A percentile compares a stretch with the other conserved stretches of the same genome.
Evolutionary conservation across 2,888 invertebrate genomes (phyloP).

Genomic region (Nymphalis urticae): DNA sequence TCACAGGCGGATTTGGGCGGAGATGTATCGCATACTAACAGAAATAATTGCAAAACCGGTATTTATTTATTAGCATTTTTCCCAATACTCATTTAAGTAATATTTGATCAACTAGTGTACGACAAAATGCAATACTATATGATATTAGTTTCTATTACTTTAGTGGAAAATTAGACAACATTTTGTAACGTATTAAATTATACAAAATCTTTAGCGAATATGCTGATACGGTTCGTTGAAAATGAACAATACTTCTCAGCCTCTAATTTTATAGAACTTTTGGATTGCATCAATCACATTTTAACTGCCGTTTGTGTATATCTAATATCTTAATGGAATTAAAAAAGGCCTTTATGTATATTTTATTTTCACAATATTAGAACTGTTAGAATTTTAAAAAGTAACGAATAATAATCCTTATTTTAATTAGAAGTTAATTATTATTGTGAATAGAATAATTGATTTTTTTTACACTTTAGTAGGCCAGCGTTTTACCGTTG

Average conservation of each 20-base stretch:
- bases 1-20: constrained; percentile 58
- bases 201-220: not conserved
- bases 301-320: not conserved
- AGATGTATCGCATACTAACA: constrained; percentile 34
- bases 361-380: too few species aligned
- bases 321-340: not conserved
- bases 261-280: not conserved
- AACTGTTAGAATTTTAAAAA: too few species aligned
- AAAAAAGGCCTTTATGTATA: not conserved
- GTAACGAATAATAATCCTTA: too few species aligned
- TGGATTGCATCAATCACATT: not conserved
- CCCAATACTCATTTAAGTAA: constrained; percentile 28
- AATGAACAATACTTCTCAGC: constrained; percentile 13
- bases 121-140: not conserved
- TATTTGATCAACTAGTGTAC: constrained; percentile 2
- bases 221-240: constrained; percentile 1
- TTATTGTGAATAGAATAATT: too few species aligned
- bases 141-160: not conserved
- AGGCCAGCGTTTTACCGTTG: too few species aligned
- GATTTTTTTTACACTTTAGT: too few species aligned
- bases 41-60: constrained; percentile 34
- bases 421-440: too few species aligned
- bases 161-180: not conserved
- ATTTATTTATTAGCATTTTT: constrained; percentile 24
- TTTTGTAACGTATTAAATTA: constrained; percentile 10